Conservation (phyloP, 2,797 vertebrate genomes). For the Florisuga fusca region DNA sequence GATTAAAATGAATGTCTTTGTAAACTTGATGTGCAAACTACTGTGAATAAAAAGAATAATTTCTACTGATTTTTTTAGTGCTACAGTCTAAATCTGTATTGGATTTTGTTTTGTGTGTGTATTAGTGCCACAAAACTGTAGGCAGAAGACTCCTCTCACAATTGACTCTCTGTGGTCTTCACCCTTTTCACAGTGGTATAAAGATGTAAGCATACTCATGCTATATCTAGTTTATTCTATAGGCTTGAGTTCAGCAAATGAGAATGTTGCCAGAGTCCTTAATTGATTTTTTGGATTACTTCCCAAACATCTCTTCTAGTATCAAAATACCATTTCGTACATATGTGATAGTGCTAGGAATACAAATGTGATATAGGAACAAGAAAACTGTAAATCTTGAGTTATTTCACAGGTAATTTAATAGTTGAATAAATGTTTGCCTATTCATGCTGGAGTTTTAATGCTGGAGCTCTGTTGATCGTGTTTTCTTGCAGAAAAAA, state of each 20-base stretch:
- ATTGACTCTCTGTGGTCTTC: not conserved
- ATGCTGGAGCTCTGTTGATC: not conserved
- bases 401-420: not conserved
- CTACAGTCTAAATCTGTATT: not conserved
- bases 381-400: not conserved
- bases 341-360: not conserved
- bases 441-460: not conserved
- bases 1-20: not conserved
- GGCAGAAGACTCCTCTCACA: not conserved
- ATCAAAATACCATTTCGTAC: not conserved
- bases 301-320: not conserved
- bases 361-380: not conserved
- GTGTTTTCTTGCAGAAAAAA: not conserved
- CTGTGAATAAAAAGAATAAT: not conserved
- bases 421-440: not conserved
- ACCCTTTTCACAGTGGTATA: not conserved
- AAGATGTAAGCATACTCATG: not conserved
- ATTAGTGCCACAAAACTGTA: not conserved
- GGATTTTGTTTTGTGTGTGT: not conserved
- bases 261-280: not conserved
- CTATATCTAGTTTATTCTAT: not conserved
- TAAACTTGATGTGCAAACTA: not conserved
- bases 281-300: not conserved
- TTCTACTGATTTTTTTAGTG: not conserved
- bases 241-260: not conserved